Evolutionary conservation across 1,140 invertebrate genomes (phyloP), one percentile per base, ranked within the genome.

Genomic region (Macrobrachium rosenbergii): DNA sequence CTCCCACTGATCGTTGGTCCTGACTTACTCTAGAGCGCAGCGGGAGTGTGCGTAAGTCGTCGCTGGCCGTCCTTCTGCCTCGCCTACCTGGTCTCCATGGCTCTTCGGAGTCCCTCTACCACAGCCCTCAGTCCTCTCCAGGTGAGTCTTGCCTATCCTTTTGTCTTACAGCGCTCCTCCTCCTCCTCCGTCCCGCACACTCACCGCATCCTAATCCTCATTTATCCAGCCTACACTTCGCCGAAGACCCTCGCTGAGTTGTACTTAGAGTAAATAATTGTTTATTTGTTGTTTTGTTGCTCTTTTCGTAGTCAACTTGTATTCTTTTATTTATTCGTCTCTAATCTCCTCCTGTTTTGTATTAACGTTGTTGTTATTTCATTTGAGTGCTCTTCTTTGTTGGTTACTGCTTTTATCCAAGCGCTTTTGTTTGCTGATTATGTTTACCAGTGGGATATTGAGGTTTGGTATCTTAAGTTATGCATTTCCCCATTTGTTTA

Each of bases 31-130:
- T 43, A 87, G 84, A 87, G 69, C 84, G 86, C 17, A 59, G 62
- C 19, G 86, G 52, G 28, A 69, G 80, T 76, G 86, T 52, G 21
- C 78, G 86, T 7, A 87, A 87, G 79, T 62, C 86, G 11, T 87
- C 86, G 59, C 45, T 87, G 62, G 86, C 86, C n/a, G 86, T 87
- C 62, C 86, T 87, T 23, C 86, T 87, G 7, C 86, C 86, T 12
- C 79, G 86, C 21, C 80, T 82, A 7, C 89, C 90, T 28, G 78
- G 88, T 81, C 90, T 90, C 69, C 90, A 89, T 79, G 90, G 90
- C 28, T 91, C 90, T 45, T 89, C 90, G 75, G 90, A 91, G 52
- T 91, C 90, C 69, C 89, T 91, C 75, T 90, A 91, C 87, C 90
- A 90, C 67, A 90, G 90, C 83, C 90, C 90, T 43, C 90, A 90